These are phyloP conservation scores for Morelia viridis DNA, from an alignment of 2,797 vertebrate species.

Conservation along the genomic window DNA sequence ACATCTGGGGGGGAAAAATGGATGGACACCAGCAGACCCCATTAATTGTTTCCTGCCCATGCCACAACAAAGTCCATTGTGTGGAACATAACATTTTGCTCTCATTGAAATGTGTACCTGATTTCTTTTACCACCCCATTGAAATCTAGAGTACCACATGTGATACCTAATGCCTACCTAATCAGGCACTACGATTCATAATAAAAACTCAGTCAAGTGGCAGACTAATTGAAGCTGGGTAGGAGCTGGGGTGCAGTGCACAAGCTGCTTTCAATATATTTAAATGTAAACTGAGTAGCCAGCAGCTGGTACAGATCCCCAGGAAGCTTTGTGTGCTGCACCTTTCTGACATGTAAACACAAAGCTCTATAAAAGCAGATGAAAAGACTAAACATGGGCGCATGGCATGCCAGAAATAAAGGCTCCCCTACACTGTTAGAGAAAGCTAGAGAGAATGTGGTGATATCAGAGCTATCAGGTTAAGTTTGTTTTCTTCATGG, in stretches of 20 bases:
- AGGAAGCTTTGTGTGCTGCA: neutral
- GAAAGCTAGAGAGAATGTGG: constrained; percentile 27
- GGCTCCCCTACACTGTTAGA: neutral
- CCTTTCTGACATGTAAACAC: constrained; percentile 19
- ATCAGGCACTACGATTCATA: neutral
- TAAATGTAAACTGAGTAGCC: neutral
- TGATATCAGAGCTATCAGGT: constrained; percentile 34
- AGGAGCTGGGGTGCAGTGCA: neutral
- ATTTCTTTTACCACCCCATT: neutral
- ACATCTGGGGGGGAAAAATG: neutral
- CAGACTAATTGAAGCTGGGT: neutral
- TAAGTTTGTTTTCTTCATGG: constrained; percentile 44
- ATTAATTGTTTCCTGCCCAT: neutral
- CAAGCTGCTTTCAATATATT: neutral
- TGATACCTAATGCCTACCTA: neutral
- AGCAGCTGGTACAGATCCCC: neutral
- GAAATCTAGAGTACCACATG: neutral
- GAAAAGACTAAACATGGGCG: constrained; percentile 30
- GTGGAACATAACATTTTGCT: neutral
- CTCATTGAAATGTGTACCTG: neutral
- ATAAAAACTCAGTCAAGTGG: neutral
- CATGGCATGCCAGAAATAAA: neutral
- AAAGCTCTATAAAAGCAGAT: neutral
- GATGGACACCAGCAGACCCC: neutral
- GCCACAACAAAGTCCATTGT: neutral